These are phyloP conservation scores for Selenia dentaria DNA, from an alignment of 2,888 invertebrate genomes.

Conservation along the genomic window DNA sequence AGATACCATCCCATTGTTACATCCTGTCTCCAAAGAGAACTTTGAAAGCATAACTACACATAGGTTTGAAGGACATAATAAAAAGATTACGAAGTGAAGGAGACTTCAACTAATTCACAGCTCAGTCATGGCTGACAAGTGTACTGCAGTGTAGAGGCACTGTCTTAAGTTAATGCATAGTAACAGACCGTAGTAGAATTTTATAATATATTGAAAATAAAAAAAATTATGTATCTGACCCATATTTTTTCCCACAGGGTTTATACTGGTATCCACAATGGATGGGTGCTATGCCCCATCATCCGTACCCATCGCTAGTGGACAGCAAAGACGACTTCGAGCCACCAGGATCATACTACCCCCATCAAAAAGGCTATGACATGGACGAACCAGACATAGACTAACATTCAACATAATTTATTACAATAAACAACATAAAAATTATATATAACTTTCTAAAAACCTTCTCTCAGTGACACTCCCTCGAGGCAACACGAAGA, in stretches of 20 bases:
- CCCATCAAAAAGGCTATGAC: slow-evolving; percentile 61
- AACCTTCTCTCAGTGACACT: slow-evolving; percentile 84
- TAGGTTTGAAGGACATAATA: no score
- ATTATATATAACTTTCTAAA: slow-evolving; percentile 75
- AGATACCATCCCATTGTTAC: no score
- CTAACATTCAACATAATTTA: slow-evolving; percentile 27
- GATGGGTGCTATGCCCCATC: slow-evolving; percentile 72
- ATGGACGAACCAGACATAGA: slow-evolving; percentile 51
- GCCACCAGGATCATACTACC: slow-evolving; percentile 53
- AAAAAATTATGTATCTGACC: no score
- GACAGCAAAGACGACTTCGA: slow-evolving; percentile 51
- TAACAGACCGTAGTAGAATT: no score
- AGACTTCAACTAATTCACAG: no score
- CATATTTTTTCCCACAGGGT: slow-evolving; percentile 49
- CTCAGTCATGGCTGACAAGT: no score
- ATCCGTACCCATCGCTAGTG: slow-evolving; percentile 54
- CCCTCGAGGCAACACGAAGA: slow-evolving; percentile 84
- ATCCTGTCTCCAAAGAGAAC: no score
- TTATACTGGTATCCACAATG: slow-evolving; percentile 80
- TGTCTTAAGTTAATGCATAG: no score
- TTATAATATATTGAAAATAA: no score
- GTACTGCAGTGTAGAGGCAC: no score
- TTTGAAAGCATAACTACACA: no score
- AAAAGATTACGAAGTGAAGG: no score
- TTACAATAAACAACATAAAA: slow-evolving; percentile 9